Evolutionary conservation across 2,797 vertebrate species (phyloP), one percentile per base, ranked within the genome.

Genomic region (Ptychadena robeensis): DNA sequence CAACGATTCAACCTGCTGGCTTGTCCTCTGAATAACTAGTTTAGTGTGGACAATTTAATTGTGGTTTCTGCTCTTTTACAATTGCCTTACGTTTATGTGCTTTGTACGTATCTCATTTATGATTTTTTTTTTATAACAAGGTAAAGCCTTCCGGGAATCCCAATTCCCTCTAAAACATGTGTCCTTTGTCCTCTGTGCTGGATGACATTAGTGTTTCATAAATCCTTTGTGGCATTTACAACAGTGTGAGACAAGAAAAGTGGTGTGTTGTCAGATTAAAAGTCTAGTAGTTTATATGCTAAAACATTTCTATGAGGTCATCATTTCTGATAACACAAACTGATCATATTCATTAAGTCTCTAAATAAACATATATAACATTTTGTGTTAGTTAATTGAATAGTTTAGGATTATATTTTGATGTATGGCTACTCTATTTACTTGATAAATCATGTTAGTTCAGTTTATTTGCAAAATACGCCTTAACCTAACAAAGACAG

Each of bases 161-260:
- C 64, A 67, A 66, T 67, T 78, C 30, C 63, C 30, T 37, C 63
- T 78, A 78, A 66, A 66, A 40, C 64, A 67, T 27, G 30, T 65
- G 9, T 76, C 38, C 61, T 30, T 75, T 28, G 28, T 48, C n/a
- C 34, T 27, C 35, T 27, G 27, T 28, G 38, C 44, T 78, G 48
- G 34, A 78, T 78, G 75, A 78, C 64, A 53, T 53, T n/a, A 32
- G 64, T 9, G 28, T 67, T 22, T 9, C 22, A 78, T 78, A 78
- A 67, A 78, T 78, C 64, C n/a, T 31, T 25, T 18, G 18, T 22
- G 32, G 22, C 64, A 67, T 67, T 77, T 44, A 77, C 63, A 77
- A 48, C 38, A 27, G 37, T 53, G 25, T 15, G 38, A 9, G 48
- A 78, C 75, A 78, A 78, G 64, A 78, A 77, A 67, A 78, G 28